phyloP scores from a whole-genome alignment of 2,888 invertebrate species.

The Pseudanteris insignis region DNA sequence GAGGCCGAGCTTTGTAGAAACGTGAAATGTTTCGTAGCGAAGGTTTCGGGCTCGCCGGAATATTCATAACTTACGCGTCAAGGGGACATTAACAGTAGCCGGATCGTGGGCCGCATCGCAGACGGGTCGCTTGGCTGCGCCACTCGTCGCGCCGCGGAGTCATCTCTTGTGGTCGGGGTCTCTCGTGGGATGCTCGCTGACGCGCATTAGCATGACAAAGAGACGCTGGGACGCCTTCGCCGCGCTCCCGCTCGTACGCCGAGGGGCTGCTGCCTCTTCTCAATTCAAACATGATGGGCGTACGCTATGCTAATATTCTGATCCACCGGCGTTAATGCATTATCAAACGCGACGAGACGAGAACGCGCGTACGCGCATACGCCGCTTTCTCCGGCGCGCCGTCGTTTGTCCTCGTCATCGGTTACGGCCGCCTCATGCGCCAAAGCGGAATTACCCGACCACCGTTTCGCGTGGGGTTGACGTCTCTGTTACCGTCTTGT shows the following conservation, averaged over 20 bases:
- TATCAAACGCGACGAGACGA: constrained; percentile 62
- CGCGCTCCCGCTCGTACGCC: constrained; percentile 60
- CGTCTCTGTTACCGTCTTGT: constrained; percentile 44
- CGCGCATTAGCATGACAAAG: constrained; percentile 66
- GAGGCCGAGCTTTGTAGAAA: background rate
- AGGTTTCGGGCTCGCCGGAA: constrained; percentile 15
- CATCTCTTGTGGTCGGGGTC: constrained; percentile 47
- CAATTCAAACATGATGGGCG: constrained; percentile 67
- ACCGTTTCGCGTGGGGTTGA: constrained; percentile 41
- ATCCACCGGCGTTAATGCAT: constrained; percentile 65
- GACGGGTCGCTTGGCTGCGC: constrained; percentile 41
- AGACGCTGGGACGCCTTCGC: constrained; percentile 65
- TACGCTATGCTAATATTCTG: constrained; percentile 66
- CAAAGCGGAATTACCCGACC: constrained; percentile 37
- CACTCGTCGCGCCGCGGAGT: constrained; percentile 45
- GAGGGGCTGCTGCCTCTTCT: constrained; percentile 51
- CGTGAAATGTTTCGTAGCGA: constrained; percentile 21
- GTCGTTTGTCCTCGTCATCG: no score
- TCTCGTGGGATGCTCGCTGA: constrained; percentile 58
- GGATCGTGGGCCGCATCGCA: constrained; percentile 28
- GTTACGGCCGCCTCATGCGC: no score
- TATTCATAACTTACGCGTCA: constrained; percentile 30
- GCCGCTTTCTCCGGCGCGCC: no score
- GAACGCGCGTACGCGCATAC: constrained; percentile 32
- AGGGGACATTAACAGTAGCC: constrained; percentile 41